Evolutionary conservation across 2,113 vertebrate species (phyloP).

Genomic region (Chrysochloris asiatica): DNA sequence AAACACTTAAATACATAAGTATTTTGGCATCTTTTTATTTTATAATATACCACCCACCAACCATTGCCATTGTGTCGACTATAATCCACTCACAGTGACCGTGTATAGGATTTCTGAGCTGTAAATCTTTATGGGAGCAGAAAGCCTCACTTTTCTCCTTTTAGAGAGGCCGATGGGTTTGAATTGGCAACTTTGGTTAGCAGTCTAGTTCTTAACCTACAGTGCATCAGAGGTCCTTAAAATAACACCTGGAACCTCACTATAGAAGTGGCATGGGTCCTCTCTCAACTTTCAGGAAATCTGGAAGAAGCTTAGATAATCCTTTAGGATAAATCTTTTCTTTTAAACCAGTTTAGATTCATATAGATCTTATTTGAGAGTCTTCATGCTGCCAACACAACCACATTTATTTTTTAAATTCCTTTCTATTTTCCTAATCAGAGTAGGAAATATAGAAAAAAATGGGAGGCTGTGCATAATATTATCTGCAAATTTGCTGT

Average conservation of each 20-base stretch:
- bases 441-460: slow-evolving; percentile 51
- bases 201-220: too few relatives aligned
- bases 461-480: slow-evolving; percentile 46
- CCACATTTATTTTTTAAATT: slow-evolving; percentile 10
- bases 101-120: too few relatives aligned
- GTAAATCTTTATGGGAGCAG: too few relatives aligned
- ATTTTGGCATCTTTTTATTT: slow-evolving; percentile 24
- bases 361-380: slow-evolving; percentile 10
- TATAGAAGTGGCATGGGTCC: not conserved
- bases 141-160: too few relatives aligned
- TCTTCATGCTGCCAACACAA: not conserved
- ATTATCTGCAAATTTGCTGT: slow-evolving; percentile 58
- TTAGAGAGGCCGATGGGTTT: too few relatives aligned
- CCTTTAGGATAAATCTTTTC: not conserved
- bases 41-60: not conserved
- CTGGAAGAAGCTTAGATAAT: not conserved
- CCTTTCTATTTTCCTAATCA: slow-evolving; percentile 28
- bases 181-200: too few relatives aligned
- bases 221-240: too few relatives aligned
- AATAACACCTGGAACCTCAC: not conserved
- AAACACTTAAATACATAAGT: slow-evolving; percentile 24
- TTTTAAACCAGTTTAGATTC: not conserved
- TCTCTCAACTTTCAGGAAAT: not conserved
- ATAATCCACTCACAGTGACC: too few relatives aligned
- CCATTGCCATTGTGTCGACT: too few relatives aligned